phyloP scores from a whole-genome alignment of 2,888 invertebrate genomes.

The Microdon myrmicae region DNA sequence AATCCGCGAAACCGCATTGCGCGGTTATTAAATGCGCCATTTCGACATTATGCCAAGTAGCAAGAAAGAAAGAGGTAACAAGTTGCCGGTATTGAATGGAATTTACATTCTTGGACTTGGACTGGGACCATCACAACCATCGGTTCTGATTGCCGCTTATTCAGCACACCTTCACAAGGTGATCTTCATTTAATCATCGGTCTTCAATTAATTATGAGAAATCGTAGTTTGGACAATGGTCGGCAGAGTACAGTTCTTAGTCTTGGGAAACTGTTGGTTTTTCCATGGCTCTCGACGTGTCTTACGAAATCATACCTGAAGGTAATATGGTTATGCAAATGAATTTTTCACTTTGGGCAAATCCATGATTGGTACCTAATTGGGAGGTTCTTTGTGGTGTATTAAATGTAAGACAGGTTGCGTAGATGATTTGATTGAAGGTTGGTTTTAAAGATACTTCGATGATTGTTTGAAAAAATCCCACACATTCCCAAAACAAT shows the following conservation, averaged over 20 bases:
- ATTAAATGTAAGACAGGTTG: too few relatives aligned
- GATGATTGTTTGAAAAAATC: too few relatives aligned
- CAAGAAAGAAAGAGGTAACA: constrained; percentile 50
- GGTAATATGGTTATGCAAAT: too few relatives aligned
- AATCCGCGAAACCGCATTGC: constrained; percentile 24
- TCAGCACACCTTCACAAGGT: constrained; percentile 40
- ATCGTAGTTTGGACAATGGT: constrained; percentile 23
- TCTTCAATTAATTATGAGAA: constrained; percentile 40
- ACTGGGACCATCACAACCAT: constrained; percentile 39
- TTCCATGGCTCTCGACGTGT: too few relatives aligned
- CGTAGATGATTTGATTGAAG: too few relatives aligned
- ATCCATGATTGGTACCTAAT: too few relatives aligned
- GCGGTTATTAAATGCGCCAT: constrained; percentile 49
- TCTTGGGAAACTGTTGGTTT: constrained; percentile 15
- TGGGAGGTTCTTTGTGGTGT: too few relatives aligned
- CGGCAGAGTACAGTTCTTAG: neutral
- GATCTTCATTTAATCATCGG: constrained; percentile 50
- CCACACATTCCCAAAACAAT: too few relatives aligned
- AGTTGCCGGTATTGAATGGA: constrained; percentile 15
- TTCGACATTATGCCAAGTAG: constrained; percentile 48
- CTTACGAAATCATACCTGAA: too few relatives aligned
- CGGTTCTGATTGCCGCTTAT: constrained; percentile 11
- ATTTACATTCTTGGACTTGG: constrained; percentile 39
- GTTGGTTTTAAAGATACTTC: too few relatives aligned
- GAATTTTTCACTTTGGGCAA: too few relatives aligned